Evolutionary conservation across 2,797 vertebrate genomes (phyloP).

Genomic region (Galaxias olidus): DNA sequence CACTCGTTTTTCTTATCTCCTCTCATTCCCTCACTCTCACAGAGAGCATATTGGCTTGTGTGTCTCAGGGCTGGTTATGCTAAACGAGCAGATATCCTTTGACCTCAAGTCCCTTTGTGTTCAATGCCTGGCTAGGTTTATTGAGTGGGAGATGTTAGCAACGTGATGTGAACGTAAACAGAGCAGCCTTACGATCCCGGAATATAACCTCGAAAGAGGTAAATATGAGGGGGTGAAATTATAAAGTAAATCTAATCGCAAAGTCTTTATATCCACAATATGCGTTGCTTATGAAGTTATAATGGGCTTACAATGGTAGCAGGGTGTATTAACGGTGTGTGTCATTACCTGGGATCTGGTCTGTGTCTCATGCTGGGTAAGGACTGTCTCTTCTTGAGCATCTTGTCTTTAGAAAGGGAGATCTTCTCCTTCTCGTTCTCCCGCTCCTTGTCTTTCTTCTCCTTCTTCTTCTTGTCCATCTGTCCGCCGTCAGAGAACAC

Average conservation of each 20-base stretch:
- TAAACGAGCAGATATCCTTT: neutral
- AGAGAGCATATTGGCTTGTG: constrained; percentile 4
- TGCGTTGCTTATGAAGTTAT: too few relatives aligned
- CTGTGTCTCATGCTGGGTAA: constrained; percentile 77
- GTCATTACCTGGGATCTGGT: constrained; percentile 77
- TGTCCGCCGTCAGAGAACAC: constrained; percentile 33
- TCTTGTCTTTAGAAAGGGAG: constrained; percentile 85
- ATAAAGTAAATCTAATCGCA: too few relatives aligned
- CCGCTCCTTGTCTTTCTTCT: constrained; percentile 95
- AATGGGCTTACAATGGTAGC: too few relatives aligned
- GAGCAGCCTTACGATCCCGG: too few relatives aligned
- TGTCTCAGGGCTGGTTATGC: neutral
- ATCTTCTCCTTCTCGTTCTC: constrained; percentile 95
- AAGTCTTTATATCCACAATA: too few relatives aligned
- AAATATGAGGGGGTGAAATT: too few relatives aligned
- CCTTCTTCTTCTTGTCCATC: constrained; percentile 88
- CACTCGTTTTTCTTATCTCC: constrained; percentile 14
- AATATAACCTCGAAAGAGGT: too few relatives aligned
- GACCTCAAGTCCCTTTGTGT: too few relatives aligned
- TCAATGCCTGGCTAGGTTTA: constrained; percentile 10
- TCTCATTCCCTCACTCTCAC: neutral
- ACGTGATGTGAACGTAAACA: neutral
- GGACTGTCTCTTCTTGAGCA: constrained; percentile 88
- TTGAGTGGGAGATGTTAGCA: constrained; percentile 16
- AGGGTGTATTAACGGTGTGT: too few relatives aligned